phyloP scores from a whole-genome alignment of 2,113 vertebrate species.

The Thryonomys swinderianus region DNA sequence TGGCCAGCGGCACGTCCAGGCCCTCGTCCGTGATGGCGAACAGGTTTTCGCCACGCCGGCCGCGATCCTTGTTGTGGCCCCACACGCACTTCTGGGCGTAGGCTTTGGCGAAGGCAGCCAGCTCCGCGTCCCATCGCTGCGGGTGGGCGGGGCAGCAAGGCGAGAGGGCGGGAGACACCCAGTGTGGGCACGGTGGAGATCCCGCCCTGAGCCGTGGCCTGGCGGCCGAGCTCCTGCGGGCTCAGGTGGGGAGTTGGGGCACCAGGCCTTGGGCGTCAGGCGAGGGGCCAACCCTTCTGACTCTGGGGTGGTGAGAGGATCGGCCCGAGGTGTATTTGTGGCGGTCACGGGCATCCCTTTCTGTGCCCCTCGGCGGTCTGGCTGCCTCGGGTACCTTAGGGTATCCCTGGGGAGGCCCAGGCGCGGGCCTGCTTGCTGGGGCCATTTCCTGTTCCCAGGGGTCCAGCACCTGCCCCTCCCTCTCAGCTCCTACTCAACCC shows the following conservation, averaged over 20 bases:
- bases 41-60: slow-evolving; percentile 87
- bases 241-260: neutral
- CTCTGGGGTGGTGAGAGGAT: neutral
- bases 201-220: neutral
- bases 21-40: slow-evolving; percentile 84
- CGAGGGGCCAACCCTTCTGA: neutral
- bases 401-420: neutral
- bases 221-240: neutral
- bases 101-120: slow-evolving; percentile 86
- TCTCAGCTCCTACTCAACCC: neutral
- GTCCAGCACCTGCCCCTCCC: neutral
- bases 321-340: neutral
- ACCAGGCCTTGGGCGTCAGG: neutral
- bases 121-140: slow-evolving; percentile 86
- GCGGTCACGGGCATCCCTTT: neutral
- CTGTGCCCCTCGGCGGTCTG: neutral
- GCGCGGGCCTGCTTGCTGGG: neutral
- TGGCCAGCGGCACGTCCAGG: slow-evolving; percentile 81
- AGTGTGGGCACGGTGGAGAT: neutral
- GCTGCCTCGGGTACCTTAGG: neutral
- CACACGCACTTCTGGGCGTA: slow-evolving; percentile 87
- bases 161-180: neutral
- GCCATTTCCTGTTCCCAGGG: neutral
- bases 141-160: neutral
- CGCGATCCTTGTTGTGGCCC: slow-evolving; percentile 88